phyloP scores from a whole-genome alignment of 2,888 invertebrate genomes.

The Teleogryllus oceanicus region DNA sequence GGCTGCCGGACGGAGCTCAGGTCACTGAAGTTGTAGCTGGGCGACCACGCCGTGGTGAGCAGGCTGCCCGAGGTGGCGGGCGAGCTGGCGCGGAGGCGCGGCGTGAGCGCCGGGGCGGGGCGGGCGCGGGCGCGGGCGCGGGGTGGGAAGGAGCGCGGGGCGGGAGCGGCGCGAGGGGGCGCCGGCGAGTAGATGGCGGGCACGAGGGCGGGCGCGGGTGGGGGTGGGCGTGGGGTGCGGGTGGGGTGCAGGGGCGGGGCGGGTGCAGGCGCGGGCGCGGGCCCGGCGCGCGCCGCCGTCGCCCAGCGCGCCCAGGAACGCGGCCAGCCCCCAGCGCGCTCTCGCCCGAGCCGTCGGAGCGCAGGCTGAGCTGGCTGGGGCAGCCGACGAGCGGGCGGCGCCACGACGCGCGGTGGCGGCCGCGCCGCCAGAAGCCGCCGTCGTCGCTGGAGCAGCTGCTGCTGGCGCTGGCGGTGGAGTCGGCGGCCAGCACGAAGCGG shows the following conservation, averaged over 20 bases:
- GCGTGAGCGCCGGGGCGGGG: conserved; percentile 49
- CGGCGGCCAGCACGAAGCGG: conserved; percentile 62
- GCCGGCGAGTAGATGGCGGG: conserved; percentile 38
- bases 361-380: conserved; percentile 64
- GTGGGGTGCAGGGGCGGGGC: conserved; percentile 24
- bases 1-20: conserved; percentile 81
- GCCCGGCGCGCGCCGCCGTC: conserved; percentile 38
- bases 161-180: conserved; percentile 37
- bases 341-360: conserved; percentile 61
- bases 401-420: conserved; percentile 60
- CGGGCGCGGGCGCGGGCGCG: conserved; percentile 43
- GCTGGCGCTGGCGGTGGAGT: conserved; percentile 51
- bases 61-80: conserved; percentile 30
- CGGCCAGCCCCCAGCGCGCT: conserved; percentile 46
- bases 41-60: conserved; percentile 58
- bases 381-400: conserved; percentile 61
- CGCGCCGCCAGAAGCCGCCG: conserved; percentile 66
- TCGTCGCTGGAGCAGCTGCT: conserved; percentile 76
- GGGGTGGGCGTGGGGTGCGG: conserved; percentile 38
- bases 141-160: conserved; percentile 39
- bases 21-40: conserved; percentile 73
- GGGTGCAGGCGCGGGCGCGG: conserved; percentile 29
- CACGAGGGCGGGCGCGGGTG: conserved; percentile 31
- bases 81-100: conserved; percentile 46
- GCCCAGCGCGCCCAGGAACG: conserved; percentile 38